A percentile compares a stretch with the other conserved stretches of the same genome.
phyloP scores from a whole-genome alignment of 2,797 vertebrate species.

The Sebastes trivittatus region DNA sequence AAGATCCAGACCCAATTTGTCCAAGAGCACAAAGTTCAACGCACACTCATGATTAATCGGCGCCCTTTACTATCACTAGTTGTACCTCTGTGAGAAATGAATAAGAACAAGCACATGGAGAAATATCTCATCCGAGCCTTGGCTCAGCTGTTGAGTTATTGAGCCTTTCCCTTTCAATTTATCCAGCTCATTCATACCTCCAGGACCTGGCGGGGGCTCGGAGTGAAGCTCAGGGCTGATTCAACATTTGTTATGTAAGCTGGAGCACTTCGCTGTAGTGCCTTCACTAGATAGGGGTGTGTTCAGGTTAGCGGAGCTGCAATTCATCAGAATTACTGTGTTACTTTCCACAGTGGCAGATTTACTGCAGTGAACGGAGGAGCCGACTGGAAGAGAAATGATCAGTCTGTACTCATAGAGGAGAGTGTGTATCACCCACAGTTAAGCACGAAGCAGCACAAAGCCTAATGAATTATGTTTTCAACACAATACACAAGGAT shows the following conservation, averaged over 20 bases:
- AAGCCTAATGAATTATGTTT: slow-evolving; percentile 56
- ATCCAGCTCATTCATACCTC: slow-evolving; percentile 30
- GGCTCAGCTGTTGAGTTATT: slow-evolving; percentile 59
- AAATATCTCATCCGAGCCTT: slow-evolving; percentile 45
- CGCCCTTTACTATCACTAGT: slow-evolving; percentile 33
- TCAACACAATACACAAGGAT: slow-evolving; percentile 10
- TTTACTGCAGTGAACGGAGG: slow-evolving; percentile 62
- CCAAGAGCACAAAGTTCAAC: slow-evolving; percentile 20
- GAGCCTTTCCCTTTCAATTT: slow-evolving; percentile 61
- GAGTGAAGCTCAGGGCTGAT: slow-evolving; percentile 50
- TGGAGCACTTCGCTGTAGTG: slow-evolving; percentile 26
- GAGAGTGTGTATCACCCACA: slow-evolving; percentile 57
- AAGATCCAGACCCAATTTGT: slow-evolving; percentile 34
- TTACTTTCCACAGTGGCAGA: slow-evolving; percentile 65
- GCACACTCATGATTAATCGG: slow-evolving; percentile 49
- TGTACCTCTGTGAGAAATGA: slow-evolving; percentile 52
- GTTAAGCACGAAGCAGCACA: slow-evolving; percentile 22
- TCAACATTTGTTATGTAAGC: slow-evolving; percentile 65
- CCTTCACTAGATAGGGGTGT: slow-evolving; percentile 47
- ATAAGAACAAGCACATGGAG: slow-evolving; percentile 39
- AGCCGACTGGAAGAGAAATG: slow-evolving; percentile 70
- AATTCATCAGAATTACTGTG: slow-evolving; percentile 75
- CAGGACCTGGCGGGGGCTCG: slow-evolving; percentile 10
- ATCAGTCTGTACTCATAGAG: slow-evolving; percentile 56
- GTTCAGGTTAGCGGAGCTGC: slow-evolving; percentile 53